Percentiles rank a stretch among this genome's conserved stretches.
Conservation (phyloP, 2,113 vertebrate genomes). For the Phodopus roborovskii region DNA sequence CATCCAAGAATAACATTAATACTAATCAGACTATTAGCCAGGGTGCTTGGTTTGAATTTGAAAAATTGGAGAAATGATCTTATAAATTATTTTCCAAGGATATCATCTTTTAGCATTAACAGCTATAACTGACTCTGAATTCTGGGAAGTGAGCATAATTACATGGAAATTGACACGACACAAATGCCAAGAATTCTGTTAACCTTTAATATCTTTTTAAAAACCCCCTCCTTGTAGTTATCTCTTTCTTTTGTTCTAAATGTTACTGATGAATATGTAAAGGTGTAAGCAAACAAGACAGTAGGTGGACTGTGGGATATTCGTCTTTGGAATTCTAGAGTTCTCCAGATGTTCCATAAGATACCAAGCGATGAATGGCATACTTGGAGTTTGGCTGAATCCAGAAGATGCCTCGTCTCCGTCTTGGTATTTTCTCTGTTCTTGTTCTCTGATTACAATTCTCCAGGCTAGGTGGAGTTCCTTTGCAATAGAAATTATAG, state of each 20-base stretch:
- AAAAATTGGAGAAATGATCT: slow-evolving; percentile 86
- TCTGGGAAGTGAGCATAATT: slow-evolving; percentile 91
- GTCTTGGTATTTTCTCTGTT: slow-evolving; percentile 31
- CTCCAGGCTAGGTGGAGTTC: background rate
- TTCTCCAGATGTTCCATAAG: slow-evolving; percentile 23
- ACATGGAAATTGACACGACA: slow-evolving; percentile 90
- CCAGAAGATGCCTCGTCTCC: background rate
- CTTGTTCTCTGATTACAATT: slow-evolving; percentile 24
- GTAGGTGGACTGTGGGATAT: slow-evolving; percentile 72
- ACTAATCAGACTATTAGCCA: slow-evolving; percentile 84
- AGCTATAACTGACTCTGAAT: slow-evolving; percentile 87
- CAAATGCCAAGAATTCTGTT: slow-evolving; percentile 92
- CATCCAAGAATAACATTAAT: slow-evolving; percentile 87
- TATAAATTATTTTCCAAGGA: slow-evolving; percentile 89
- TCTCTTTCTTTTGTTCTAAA: slow-evolving; percentile 90
- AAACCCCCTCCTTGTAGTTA: slow-evolving; percentile 89
- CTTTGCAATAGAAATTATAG: slow-evolving; percentile 4
- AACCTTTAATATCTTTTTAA: slow-evolving; percentile 89
- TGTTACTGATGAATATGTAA: slow-evolving; percentile 90
- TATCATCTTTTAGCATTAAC: slow-evolving; percentile 86
- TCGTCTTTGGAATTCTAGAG: slow-evolving; percentile 41
- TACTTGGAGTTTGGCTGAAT: slow-evolving; percentile 2
- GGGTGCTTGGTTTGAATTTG: slow-evolving; percentile 82
- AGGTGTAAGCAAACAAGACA: slow-evolving; percentile 85
- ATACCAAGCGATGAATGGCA: background rate